Base-by-base conservation (phyloP, 2,888 invertebrate genomes). In the Tenthredo livida region DNA sequence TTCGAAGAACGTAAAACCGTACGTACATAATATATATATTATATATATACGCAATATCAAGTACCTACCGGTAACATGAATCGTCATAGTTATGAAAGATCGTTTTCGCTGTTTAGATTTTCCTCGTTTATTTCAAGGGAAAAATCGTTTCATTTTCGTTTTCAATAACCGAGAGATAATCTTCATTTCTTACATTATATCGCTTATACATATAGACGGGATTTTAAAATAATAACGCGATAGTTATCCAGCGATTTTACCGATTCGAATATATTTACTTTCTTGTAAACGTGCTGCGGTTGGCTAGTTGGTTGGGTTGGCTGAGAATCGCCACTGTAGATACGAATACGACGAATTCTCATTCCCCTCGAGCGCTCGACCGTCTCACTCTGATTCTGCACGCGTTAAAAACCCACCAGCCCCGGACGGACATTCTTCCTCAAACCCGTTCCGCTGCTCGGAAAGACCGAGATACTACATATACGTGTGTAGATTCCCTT, bases 311-410 rank as follows among this genome's bases (percentile, higher is more conserved):
- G 50, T 50, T 6, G 5, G n/a, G 54, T 54, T 7, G 54, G n/a
- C 54, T 61, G 33, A 25, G 33, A 67, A 67, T 67, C 67, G 67
- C 72, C 72, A 73, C 72, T 40, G 72, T 73, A 73, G 40, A 43
- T 73, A 73, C 43, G 72, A 73, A 37, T 73, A 73, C 72, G 72
- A 73, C 72, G 72, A 73, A 73, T 73, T 40, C 40, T 21, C 72
- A 43, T 72, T 72, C 72, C 43, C 72, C 29, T 47, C 50, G n/a
- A 50, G 17, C 37, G 29, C 43, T 67, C 50, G 12, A 29, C 82
- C 67, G 83, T 83, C 83, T 83, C 83, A 83, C 43, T 83, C 83
- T 83, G 67, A 83, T 83, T 83, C 83, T 83, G 83, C 83, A 83
- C 83, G 83, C 83, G 83, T 83, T 83, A 67, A 83, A 83, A 83